Evolutionary conservation across 2,888 invertebrate genomes (phyloP).

Genomic region (Catocala fraxini): DNA sequence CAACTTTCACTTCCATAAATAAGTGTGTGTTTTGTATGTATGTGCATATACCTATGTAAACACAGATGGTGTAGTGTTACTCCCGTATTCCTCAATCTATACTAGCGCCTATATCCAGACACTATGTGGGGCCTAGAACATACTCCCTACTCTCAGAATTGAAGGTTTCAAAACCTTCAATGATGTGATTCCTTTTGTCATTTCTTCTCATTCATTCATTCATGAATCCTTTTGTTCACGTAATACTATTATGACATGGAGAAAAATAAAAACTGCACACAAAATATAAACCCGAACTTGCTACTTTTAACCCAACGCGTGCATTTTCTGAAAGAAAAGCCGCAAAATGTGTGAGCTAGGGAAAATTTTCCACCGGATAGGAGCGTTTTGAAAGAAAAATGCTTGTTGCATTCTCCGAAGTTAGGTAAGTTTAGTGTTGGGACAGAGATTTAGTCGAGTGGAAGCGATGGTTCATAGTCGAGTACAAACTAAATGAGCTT

Average conservation of each 20-base stretch:
- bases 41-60: no score
- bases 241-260: neutral
- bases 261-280: constrained; percentile 7
- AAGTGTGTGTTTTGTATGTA: no score
- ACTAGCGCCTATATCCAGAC: no score
- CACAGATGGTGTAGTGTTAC: no score
- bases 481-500: neutral
- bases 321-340: constrained; percentile 50
- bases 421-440: constrained; percentile 40
- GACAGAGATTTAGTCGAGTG: constrained; percentile 25
- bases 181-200: no score
- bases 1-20: no score
- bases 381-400: constrained; percentile 59
- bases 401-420: constrained; percentile 54
- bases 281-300: constrained; percentile 28
- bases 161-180: no score
- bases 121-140: no score
- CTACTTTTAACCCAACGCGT: constrained; percentile 37
- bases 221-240: no score
- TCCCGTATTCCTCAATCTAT: no score
- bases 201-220: no score
- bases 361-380: constrained; percentile 52
- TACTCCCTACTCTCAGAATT: no score
- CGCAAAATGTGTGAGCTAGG: constrained; percentile 47
- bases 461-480: constrained; percentile 12